Conservation (phyloP, 92 coral and sea anemone species). For the Zoanthus solanderi region DNA sequence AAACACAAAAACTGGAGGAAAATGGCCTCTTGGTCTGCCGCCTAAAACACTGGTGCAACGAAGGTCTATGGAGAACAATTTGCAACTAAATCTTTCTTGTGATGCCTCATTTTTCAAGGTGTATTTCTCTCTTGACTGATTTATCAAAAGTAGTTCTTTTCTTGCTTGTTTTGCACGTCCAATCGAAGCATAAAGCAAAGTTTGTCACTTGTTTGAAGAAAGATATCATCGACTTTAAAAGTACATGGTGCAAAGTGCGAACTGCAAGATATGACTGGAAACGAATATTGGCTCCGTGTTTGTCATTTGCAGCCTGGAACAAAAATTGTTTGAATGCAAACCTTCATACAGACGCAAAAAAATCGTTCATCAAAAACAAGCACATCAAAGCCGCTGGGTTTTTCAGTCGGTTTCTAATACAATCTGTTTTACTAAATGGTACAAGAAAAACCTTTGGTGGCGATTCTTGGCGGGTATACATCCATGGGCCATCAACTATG, state of each 20-base stretch:
- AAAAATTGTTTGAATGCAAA: not conserved
- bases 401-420: slow-evolving; percentile 53
- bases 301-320: slow-evolving; percentile 17
- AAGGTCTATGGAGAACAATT: not conserved
- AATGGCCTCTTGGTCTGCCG: not conserved
- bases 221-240: slow-evolving; percentile 21
- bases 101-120: not conserved
- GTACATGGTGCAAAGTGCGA: slow-evolving; percentile 77
- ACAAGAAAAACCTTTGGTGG: slow-evolving; percentile 73
- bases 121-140: not conserved
- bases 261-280: slow-evolving; percentile 81
- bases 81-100: not conserved
- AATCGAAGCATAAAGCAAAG: not conserved
- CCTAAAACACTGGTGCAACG: too few species aligned
- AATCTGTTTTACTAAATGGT: slow-evolving; percentile 62
- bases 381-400: slow-evolving; percentile 45
- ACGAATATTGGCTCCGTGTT: slow-evolving; percentile 64
- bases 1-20: not conserved
- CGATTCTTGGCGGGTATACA: slow-evolving; percentile 78
- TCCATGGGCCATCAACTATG: slow-evolving; percentile 77
- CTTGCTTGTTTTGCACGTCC: not conserved
- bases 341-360: slow-evolving; percentile 30
- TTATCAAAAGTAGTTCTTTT: slow-evolving; percentile 7
- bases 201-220: not conserved
- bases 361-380: slow-evolving; percentile 27